These are phyloP conservation scores for Bombus soroeensis DNA, from an alignment of 1,140 invertebrate genomes.

Conservation along the genomic window DNA sequence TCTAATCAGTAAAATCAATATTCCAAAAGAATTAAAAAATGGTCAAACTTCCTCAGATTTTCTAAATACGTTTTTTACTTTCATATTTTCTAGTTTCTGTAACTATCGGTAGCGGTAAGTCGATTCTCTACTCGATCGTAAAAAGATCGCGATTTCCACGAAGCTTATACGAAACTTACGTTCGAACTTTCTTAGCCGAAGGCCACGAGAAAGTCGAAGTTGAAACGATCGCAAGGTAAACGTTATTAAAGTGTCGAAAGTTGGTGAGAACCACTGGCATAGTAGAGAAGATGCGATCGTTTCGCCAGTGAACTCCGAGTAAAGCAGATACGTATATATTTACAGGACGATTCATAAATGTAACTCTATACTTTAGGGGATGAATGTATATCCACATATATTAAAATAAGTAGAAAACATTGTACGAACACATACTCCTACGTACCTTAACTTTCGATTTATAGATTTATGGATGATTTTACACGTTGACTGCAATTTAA, in stretches of 20 bases:
- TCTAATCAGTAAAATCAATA: too few species aligned
- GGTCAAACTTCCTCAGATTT: not conserved
- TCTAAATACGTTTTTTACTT: not conserved
- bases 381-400: not conserved
- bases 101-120: not conserved
- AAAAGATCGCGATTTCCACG: not conserved
- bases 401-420: not conserved
- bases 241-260: conserved; percentile 44
- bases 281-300: conserved; percentile 35
- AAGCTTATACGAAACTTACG: not conserved
- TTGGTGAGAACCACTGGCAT: conserved; percentile 2
- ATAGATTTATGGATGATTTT: too few species aligned
- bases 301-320: not conserved
- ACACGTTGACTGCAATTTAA: too few species aligned
- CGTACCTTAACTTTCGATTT: too few species aligned
- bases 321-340: not conserved
- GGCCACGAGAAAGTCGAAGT: not conserved
- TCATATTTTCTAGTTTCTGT: too few species aligned
- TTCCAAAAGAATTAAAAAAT: too few species aligned
- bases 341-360: not conserved
- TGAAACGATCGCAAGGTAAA: not conserved
- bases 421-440: too few species aligned
- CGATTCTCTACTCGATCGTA: not conserved
- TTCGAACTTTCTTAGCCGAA: not conserved
- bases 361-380: too few species aligned